Percentiles rank a stretch among this genome's conserved stretches.
These are phyloP conservation scores for Mythimna loreyi DNA, from an alignment of 2,888 invertebrate species.

Conservation along the genomic window DNA sequence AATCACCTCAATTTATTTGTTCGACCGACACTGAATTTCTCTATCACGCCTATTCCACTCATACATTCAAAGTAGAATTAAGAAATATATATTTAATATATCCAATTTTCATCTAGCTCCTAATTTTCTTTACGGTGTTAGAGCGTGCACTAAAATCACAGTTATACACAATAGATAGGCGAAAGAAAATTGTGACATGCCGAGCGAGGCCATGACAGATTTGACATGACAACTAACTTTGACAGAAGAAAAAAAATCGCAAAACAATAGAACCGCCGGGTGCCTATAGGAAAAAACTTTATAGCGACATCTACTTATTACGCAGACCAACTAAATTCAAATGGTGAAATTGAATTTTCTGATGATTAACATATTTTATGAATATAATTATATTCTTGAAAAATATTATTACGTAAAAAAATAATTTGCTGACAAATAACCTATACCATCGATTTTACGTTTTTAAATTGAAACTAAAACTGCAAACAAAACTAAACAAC, in stretches of 20 bases:
- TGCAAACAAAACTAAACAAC: not conserved
- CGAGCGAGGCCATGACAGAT: constrained; percentile 63
- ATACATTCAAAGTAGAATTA: constrained; percentile 20
- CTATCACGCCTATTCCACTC: constrained; percentile 34
- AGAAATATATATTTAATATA: constrained; percentile 32
- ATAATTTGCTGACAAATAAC: not conserved
- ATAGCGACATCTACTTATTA: not conserved
- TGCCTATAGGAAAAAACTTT: constrained; percentile 9
- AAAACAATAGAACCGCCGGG: constrained; percentile 23
- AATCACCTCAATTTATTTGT: constrained; percentile 74
- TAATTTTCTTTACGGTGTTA: constrained; percentile 60
- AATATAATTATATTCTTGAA: not conserved
- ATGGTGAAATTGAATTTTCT: not conserved
- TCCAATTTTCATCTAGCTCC: constrained; percentile 54
- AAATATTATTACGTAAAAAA: not conserved
- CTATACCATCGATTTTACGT: not conserved
- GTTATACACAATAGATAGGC: constrained; percentile 68
- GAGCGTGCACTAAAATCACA: constrained; percentile 72
- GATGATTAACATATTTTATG: not conserved
- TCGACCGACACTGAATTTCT: constrained; percentile 63
- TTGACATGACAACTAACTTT: constrained; percentile 47
- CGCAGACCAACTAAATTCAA: not conserved
- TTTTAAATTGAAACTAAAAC: constrained; percentile 15
- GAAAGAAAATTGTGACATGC: constrained; percentile 65
- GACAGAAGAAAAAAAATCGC: constrained; percentile 29